Evolutionary conservation across 1,140 invertebrate species (phyloP).

Genomic region (Himalopsyche phryganea): DNA sequence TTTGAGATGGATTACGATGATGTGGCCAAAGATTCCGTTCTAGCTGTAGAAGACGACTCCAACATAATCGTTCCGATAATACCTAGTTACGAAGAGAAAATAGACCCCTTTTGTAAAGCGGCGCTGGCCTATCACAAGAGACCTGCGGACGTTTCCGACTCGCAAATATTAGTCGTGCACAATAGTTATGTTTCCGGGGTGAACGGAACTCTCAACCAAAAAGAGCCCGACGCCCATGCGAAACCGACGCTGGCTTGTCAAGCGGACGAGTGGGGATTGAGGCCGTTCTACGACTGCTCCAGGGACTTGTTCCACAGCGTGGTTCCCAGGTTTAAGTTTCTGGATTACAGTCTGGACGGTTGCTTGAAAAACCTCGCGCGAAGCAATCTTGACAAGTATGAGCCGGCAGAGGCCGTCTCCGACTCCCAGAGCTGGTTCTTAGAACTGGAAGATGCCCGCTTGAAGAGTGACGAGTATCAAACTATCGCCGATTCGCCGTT

Average conservation of each 20-base stretch:
- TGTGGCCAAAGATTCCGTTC: neutral
- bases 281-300: constrained; percentile 28
- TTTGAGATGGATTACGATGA: constrained; percentile 27
- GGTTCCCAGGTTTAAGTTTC: constrained; percentile 49
- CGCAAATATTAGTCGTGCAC: constrained; percentile 42
- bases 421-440: constrained; percentile 32
- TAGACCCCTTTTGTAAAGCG: constrained; percentile 41
- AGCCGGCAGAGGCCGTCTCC: constrained; percentile 41
- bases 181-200: constrained; percentile 50
- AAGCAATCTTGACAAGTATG: constrained; percentile 38
- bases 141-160: constrained; percentile 37
- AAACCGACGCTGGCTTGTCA: constrained; percentile 9
- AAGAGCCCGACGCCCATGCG: neutral
- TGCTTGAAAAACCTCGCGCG: constrained; percentile 45
- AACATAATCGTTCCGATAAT: constrained; percentile 37
- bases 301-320: constrained; percentile 36
- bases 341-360: constrained; percentile 48
- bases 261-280: constrained; percentile 37
- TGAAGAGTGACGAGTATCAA: constrained; percentile 20
- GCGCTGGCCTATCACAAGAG: constrained; percentile 37
- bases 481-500: constrained; percentile 28
- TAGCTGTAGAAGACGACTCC: constrained; percentile 22
- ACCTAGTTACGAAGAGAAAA: constrained; percentile 25
- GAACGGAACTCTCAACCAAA: constrained; percentile 51
- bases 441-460: constrained; percentile 36